A percentile compares a stretch with the other conserved stretches of the same genome.
Evolutionary conservation across 2,888 invertebrate genomes (phyloP).

Genomic region (Lissonota sp.): DNA sequence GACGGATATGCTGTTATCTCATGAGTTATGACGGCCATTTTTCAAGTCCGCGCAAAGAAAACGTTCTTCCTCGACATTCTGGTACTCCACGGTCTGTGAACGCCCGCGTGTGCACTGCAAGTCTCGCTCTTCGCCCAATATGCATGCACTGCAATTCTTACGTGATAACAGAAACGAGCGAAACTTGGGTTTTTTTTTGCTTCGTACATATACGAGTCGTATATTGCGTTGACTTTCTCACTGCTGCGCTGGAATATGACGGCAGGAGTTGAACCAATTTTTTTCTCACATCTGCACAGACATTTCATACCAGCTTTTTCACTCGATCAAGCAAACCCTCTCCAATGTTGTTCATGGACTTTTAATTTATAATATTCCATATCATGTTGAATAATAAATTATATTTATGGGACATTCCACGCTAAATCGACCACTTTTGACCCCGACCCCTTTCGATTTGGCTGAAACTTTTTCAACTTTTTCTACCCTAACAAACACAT

Average conservation of each 20-base stretch:
- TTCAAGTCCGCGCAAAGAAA: constrained; percentile 73
- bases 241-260: background rate
- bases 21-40: constrained; percentile 76
- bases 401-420: no score
- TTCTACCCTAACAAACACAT: no score
- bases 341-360: no score
- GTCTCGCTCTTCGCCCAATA: constrained; percentile 30
- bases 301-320: no score
- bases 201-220: background rate
- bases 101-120: constrained; percentile 5
- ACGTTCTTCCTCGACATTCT: constrained; percentile 63
- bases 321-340: no score
- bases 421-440: no score
- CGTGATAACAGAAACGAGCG: constrained; percentile 44
- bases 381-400: no score
- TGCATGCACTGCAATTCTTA: constrained; percentile 29
- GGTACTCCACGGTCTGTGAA: constrained; percentile 29
- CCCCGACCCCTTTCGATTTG: no score
- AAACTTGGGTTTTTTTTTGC: constrained; percentile 43
- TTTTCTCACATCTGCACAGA: background rate
- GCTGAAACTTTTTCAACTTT: no score
- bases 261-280: background rate
- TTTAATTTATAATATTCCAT: no score
- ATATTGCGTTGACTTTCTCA: constrained; percentile 3
- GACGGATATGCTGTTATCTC: constrained; percentile 74